Evolutionary conservation across 2,888 invertebrate species (phyloP), one percentile per base, ranked within the genome.

Genomic region (Amphipyra berbera): DNA sequence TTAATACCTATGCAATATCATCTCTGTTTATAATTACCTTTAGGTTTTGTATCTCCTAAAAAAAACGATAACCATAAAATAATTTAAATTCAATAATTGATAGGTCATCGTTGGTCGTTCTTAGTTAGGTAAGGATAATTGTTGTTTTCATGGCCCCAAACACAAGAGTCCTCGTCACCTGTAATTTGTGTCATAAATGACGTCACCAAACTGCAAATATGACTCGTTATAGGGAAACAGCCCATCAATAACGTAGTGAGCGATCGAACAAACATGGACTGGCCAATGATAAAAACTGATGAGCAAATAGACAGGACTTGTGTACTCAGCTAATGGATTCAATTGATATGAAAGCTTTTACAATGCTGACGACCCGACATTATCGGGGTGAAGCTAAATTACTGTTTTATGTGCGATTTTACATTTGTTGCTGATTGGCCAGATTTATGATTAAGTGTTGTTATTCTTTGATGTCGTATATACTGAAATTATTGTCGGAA

Each of bases 281-380:
- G 88, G 87, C 87, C 93, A 94, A 93, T 94, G 95, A 94, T 94
- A 94, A 95, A 94, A 95, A 95, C 93, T 94, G 94, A 95, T 91
- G 93, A 91, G 92, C 91, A 95, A 95, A 95, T 95, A 94, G 88
- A 93, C 92, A 87, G 87, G 89, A 88, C 89, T 87, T 95, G 95
- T 95, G 93, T 94, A 91, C 94, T 90, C 91, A 90, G 90, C 93
- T 95, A 95, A 95, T 95, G 95, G 95, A 95, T 94, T 95, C 94
- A 94, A 94, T 94, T 94, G 95, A 95, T 95, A 95, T 91, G 90
- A 94, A 95, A 94, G 95, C 95, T 95, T 95, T 95, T 90, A 94
- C 90, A 93, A 89, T 93, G 88, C 91, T 91, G 90, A 88, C 90
- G 87, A 88, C 79, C 83, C 81, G 86, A 89, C 90, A 89, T 90